Conservation (phyloP, 92 coral and sea anemone genomes). For the Isaurus tuberculatus region DNA sequence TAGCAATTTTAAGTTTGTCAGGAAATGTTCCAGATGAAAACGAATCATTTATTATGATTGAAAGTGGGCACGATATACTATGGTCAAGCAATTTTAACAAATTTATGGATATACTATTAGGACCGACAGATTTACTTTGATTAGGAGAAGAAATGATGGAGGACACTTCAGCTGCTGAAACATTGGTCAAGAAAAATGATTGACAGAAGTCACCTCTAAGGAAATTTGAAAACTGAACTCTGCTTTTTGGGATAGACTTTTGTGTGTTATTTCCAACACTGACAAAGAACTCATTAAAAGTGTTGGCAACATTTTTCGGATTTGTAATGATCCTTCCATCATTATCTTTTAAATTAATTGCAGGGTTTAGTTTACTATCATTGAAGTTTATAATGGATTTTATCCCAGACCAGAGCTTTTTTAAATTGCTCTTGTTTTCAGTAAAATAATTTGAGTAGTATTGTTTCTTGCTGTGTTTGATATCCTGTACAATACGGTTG, state of each 20-base stretch:
- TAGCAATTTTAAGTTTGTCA: conserved; percentile 48
- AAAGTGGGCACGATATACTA: conserved; percentile 41
- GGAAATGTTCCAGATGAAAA: conserved; percentile 50
- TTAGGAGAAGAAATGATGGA: conserved; percentile 41
- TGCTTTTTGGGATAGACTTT: conserved; percentile 50
- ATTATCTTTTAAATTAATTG: conserved; percentile 35
- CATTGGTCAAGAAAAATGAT: conserved; percentile 44
- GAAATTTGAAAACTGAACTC: conserved; percentile 30
- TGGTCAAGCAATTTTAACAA: conserved; percentile 36
- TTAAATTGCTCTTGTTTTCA: conserved; percentile 34
- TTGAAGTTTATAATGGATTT: conserved; percentile 47
- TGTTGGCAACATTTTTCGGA: conserved; percentile 48
- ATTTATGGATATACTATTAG: conserved; percentile 50
- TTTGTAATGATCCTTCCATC: conserved; percentile 31
- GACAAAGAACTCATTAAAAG: conserved; percentile 56
- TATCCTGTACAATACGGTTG: conserved; percentile 51
- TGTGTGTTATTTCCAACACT: conserved; percentile 38
- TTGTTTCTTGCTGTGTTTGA: conserved; percentile 36
- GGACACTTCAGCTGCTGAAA: conserved; percentile 47
- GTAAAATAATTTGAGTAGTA: conserved; percentile 48
- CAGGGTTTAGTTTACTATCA: conserved; percentile 44
- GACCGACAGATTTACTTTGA: conserved; percentile 50
- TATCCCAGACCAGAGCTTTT: conserved; percentile 59
- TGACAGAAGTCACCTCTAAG: conserved; percentile 50
- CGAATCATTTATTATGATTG: conserved; percentile 45